Evolutionary conservation across 2,888 invertebrate genomes (phyloP), one percentile per base, ranked within the genome.

Genomic region (Osmoderma eremita): DNA sequence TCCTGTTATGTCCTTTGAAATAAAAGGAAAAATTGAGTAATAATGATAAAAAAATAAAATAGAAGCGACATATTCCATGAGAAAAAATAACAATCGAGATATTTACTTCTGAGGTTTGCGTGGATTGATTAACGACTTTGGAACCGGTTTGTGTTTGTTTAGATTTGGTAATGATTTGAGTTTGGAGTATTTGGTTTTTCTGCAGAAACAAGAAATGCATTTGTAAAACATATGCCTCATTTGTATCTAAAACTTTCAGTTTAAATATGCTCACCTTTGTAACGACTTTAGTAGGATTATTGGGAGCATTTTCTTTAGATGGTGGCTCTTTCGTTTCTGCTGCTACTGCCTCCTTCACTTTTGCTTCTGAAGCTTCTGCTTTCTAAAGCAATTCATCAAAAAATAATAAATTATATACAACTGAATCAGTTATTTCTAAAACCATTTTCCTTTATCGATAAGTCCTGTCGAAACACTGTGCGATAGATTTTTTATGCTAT

Each of bases 71-170:
- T 6, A 6, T 5, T 10, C 36, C 36, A 6, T 6, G 10, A n/a
- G 12, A 3, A 41, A n/a, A 42, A 15, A 42, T 42, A 1, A 17
- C 1, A 17, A 42, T 8, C 5, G 15, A 15, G 17, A 13, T 42
- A 13, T 18, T 22, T 61, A 61, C 58, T 45, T 45, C 58, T 30
- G 42, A 15, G 15, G 58, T 61, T 61, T 61, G 58, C 15, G 30
- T 45, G 6, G 1, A 12, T 36, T 45, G 17, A 24, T 45, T 18
- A 30, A 12, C 30, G 10, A 17, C 17, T 61, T 45, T 61, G 1
- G 18, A 6, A 5, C 8, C 45, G 4, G 58, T 45, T 36, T 61
- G 58, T n/a, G 30, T 17, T 48, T 48, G 58, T 61, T 61, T 61
- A 15, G 45, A 45, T 45, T 61, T 61, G 10, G 48, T 48, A 45